Base-by-base conservation (phyloP, 2,797 vertebrate species). In the Amniataba percoides region DNA sequence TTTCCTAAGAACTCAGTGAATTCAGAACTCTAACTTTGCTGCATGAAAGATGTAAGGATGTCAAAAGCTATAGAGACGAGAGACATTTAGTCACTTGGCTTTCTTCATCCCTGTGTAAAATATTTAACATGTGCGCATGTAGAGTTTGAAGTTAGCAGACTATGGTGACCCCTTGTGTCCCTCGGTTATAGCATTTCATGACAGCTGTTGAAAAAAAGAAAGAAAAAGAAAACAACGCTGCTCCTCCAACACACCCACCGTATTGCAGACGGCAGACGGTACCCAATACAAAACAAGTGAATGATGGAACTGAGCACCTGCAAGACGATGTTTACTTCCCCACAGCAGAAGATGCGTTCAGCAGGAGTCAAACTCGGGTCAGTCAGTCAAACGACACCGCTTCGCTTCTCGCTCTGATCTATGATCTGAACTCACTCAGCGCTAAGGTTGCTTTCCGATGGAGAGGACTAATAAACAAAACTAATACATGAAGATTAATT, bases 311-410 rank as follows among this genome's bases (percentile, higher is more conserved):
- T 49, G 39, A 64, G 66, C 34, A 36, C 69, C 48, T 68, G 59
- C 73, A 5, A 57, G 68, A 53, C 46, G 34, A 15, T 71, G 64
- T 61, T 71, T 77, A 77, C 64, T 69, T 81, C 45, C 59, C 42
- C 53, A 52, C 42, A 74, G 80, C 81, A 63, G 66, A 71, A 70
- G 51, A 80, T 68, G 57, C 71, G 69, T 40, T 58, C 76, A 83
- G 67, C 58, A 3, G 58, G 73, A 84, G 74, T 49, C 62, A 81
- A 78, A 80, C 81, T 67, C 43, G 34, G 77, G 64, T 81, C 77
- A 79, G 73, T 69, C 74, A 71, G 80, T 83, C 76, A 75, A 76
- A 80, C 67, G 5, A 5, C 49, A 31, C 51, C 0, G 31, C 65
- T 65, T 75, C 51, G 46, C 36, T 73, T 81, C 61, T 66, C 27